A percentile compares a stretch with the other conserved stretches of the same genome.
These are phyloP conservation scores for Bradypodion pumilum DNA, from an alignment of 2,797 vertebrate species.

Conservation along the genomic window DNA sequence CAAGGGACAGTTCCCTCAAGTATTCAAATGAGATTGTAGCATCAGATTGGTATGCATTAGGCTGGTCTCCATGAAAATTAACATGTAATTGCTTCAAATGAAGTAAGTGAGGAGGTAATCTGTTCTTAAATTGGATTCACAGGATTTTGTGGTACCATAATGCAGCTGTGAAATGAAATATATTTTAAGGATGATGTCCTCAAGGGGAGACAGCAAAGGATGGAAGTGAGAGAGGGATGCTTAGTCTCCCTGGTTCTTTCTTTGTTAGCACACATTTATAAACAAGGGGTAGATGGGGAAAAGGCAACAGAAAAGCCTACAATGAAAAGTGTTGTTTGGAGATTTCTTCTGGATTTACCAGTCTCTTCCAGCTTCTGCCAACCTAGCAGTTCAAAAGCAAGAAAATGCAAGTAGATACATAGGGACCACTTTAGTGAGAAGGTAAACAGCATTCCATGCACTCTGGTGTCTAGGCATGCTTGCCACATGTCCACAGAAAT, in stretches of 20 bases:
- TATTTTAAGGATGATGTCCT: slow-evolving; percentile 83
- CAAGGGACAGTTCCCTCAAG: slow-evolving; percentile 80
- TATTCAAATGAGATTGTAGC: slow-evolving; percentile 85
- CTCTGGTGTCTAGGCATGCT: too few species aligned
- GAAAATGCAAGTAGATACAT: too few species aligned
- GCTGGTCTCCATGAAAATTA: slow-evolving; percentile 87
- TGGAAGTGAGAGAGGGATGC: slow-evolving; percentile 28
- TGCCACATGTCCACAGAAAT: too few species aligned
- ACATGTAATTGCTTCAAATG: slow-evolving; percentile 89
- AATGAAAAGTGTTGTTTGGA: not conserved
- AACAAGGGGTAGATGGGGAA: not conserved
- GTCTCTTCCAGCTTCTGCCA: too few species aligned
- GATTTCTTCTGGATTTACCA: accelerated
- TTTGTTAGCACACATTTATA: slow-evolving; percentile 29
- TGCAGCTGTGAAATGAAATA: slow-evolving; percentile 86
- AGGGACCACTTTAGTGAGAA: too few species aligned
- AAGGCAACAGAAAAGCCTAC: accelerated
- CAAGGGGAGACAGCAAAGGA: slow-evolving; percentile 70
- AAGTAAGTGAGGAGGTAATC: slow-evolving; percentile 89
- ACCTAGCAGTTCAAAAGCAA: too few species aligned
- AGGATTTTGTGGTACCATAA: slow-evolving; percentile 86
- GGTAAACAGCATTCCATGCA: too few species aligned
- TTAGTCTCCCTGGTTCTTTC: slow-evolving; percentile 25
- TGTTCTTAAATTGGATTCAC: slow-evolving; percentile 88
- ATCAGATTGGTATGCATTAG: slow-evolving; percentile 87